Evolutionary conservation across 1,140 invertebrate species (phyloP), one percentile per base, ranked within the genome.

Genomic region (Drosophila serrata): DNA sequence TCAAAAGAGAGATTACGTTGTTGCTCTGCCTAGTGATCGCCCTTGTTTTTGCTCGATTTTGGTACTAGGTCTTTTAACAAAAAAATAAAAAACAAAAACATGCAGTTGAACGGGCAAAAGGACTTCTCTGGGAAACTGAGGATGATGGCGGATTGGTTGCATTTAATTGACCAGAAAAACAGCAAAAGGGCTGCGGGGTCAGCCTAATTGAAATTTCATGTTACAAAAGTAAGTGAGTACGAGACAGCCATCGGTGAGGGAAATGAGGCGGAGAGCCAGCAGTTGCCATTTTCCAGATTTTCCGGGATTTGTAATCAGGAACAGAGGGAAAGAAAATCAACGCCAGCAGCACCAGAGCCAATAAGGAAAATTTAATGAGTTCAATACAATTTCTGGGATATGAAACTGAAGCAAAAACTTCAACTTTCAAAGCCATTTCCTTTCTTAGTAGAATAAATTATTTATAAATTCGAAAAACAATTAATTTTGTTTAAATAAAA

Each of bases 191-290:
- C 75, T 75, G 57, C 67, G 81, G 81, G 68, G 68, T 22, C 65
- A 73, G 85, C 74, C 85, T 88, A 88, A 88, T 88, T 88, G 85
- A 88, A 88, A 90, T 88, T 90, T 90, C 85, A 88, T 88, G 85
- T 88, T 87, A 49, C 64, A 63, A 60, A 78, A 90, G 64, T 82
- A 82, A 88, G 74, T 85, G 68, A 63, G 60, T 51, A 35, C 49
- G 49, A 53, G 31, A 22, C 49, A 57, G 39, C 19, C 53, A 59
- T 15, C 5, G 62, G 13, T 22, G 37, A 19, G 13, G 49, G n/a
- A n/a, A n/a, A n/a, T n/a, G n/a, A n/a, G 27, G 9, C 3, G 11
- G 1, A 9, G 17, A 5, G 24, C n/a, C 4, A 6, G 46, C 33
- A 35, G 39, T 2, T 22, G 58, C 35, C 17, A n/a, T 67, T 40